Percentiles rank a stretch among this genome's conserved stretches.
These are phyloP conservation scores for Orthosia gracilis DNA, from an alignment of 2,888 invertebrate genomes.

Conservation along the genomic window DNA sequence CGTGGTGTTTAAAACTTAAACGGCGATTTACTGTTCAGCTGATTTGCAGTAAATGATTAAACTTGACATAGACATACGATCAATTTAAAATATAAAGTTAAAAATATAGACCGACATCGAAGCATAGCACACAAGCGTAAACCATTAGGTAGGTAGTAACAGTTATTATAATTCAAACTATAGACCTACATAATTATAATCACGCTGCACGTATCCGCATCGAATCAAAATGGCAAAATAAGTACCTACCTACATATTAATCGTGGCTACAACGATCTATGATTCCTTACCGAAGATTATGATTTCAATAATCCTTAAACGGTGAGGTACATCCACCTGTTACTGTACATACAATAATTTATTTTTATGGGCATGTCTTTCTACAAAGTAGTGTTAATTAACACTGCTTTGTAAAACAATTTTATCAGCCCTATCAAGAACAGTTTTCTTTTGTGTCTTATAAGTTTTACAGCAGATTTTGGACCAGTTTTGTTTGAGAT, in stretches of 20 bases:
- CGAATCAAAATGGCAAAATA: slow-evolving; percentile 61
- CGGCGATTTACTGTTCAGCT: neutral
- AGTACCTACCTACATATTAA: slow-evolving; percentile 55
- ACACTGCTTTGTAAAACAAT: too few species aligned
- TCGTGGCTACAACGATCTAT: slow-evolving; percentile 52
- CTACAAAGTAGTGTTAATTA: too few species aligned
- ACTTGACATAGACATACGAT: neutral
- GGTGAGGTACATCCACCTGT: slow-evolving; percentile 37
- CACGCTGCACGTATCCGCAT: slow-evolving; percentile 26
- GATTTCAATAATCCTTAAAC: slow-evolving; percentile 61
- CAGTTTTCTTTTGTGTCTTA: neutral
- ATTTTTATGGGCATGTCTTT: neutral
- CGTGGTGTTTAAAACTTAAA: too few species aligned
- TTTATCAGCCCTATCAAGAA: neutral
- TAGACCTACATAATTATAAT: slow-evolving; percentile 41
- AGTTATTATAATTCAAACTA: slow-evolving; percentile 30
- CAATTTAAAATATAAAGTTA: neutral
- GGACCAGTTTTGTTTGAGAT: neutral
- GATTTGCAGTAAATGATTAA: neutral
- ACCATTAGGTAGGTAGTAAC: slow-evolving; percentile 29
- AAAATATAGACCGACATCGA: neutral
- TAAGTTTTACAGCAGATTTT: too few species aligned
- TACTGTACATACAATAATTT: slow-evolving; percentile 5
- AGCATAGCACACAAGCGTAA: slow-evolving; percentile 19
- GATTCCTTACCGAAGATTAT: slow-evolving; percentile 52